Percentiles rank a stretch among this genome's conserved stretches.
These are phyloP conservation scores for Scolopax rusticola DNA, from an alignment of 2,797 vertebrate species.

Conservation along the genomic window DNA sequence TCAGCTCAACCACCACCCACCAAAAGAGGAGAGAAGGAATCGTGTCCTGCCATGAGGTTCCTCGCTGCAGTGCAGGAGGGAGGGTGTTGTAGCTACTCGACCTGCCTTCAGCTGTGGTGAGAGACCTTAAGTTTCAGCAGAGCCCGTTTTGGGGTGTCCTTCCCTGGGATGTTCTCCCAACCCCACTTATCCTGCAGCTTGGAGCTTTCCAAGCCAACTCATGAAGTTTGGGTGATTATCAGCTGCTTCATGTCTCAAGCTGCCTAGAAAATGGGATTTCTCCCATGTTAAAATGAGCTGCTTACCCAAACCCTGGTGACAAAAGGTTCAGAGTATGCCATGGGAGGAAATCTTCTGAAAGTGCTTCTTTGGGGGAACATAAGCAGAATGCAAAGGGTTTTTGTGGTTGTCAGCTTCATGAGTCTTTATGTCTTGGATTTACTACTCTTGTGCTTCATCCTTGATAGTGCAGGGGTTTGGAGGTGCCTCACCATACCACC, in stretches of 20 bases:
- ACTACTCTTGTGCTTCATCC: neutral
- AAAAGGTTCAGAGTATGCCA: neutral
- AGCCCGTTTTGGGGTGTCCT: neutral
- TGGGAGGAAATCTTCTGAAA: neutral
- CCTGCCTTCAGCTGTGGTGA: fast-evolving
- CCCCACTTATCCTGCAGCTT: neutral
- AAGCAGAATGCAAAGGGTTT: neutral
- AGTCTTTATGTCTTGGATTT: neutral
- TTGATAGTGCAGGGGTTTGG: neutral
- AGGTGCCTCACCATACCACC: neutral
- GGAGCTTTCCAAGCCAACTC: neutral
- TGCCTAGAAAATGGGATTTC: neutral
- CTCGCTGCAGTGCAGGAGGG: neutral
- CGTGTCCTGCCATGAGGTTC: fast-evolving
- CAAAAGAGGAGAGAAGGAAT: neutral
- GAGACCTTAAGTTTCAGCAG: neutral
- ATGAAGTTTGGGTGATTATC: neutral
- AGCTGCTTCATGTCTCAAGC: neutral
- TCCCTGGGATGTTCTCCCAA: fast-evolving
- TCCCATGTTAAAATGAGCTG: neutral
- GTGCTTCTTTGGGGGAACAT: neutral
- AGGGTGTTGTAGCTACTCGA: neutral
- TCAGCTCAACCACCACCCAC: neutral
- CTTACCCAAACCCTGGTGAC: neutral
- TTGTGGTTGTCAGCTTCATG: neutral